Conservation (phyloP, 2,797 vertebrate species). For the Triplophysa yarkandensis region DNA sequence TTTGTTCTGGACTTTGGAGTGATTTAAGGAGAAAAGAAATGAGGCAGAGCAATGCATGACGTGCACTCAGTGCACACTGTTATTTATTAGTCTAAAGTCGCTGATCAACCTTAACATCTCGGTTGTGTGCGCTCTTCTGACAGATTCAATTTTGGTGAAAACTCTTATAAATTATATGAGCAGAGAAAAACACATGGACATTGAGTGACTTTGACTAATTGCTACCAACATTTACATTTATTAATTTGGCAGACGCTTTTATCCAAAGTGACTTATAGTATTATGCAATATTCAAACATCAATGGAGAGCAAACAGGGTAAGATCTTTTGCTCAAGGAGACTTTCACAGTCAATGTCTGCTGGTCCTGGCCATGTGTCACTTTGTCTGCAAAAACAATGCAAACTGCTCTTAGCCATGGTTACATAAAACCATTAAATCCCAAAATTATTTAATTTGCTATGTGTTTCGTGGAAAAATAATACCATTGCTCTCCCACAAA, state of each 20-base stretch:
- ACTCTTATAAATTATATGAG: neutral
- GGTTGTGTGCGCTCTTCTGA: slow-evolving; percentile 8
- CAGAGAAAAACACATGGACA: neutral
- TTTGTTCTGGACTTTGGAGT: slow-evolving; percentile 13
- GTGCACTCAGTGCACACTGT: slow-evolving; percentile 1
- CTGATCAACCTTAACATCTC: neutral
- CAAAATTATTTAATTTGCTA: slow-evolving; percentile 4
- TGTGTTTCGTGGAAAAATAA: slow-evolving; percentile 26
- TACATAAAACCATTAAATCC: slow-evolving; percentile 38
- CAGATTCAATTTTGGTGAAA: neutral
- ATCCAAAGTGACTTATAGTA: too few relatives aligned
- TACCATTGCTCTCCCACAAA: slow-evolving; percentile 22
- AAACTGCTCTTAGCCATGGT: slow-evolving; percentile 18
- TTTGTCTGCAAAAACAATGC: neutral
- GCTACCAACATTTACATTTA: too few relatives aligned
- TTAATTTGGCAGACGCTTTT: too few relatives aligned
- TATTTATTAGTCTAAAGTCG: slow-evolving; percentile 33
- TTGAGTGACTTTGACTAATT: neutral
- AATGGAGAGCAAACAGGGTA: too few relatives aligned
- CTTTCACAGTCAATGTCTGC: too few relatives aligned
- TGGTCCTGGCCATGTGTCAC: neutral
- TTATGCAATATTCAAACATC: too few relatives aligned
- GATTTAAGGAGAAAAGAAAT: slow-evolving; percentile 29
- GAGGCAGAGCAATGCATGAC: slow-evolving; percentile 18
- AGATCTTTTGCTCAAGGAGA: too few relatives aligned